Base-by-base conservation (phyloP, 2,797 vertebrate genomes). In the Neomorphus geoffroyi region DNA sequence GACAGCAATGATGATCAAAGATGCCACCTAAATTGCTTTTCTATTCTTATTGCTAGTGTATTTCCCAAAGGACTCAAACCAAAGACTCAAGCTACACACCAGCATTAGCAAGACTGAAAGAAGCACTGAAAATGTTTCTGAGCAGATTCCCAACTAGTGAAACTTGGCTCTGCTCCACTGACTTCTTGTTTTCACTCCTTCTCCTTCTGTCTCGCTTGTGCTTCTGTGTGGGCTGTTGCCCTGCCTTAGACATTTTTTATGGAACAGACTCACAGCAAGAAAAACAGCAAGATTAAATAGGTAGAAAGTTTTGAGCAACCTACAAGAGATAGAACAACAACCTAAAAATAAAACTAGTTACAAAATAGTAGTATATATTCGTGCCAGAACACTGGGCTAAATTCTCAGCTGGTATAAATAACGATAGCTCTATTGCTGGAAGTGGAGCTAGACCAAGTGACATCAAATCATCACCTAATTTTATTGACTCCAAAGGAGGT, bases 161-260 rank as follows among this genome's bases (percentile, higher is more conserved):
- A 97, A 94, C 86, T 81, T 97, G 96, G 94, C 95, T 92, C 60
- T 64, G 77, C 83, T 95, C 94, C 95, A 94, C 90, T 92, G 90
- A 93, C 94, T 97, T 93, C 94, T 92, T 95, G 94, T 97, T 96
- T 94, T 96, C 95, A 84, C 90, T 93, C 91, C 90, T 96, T 95
- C 93, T 95, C 92, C 92, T 97, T 96, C 96, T 96, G 92, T 96
- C 92, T 97, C 80, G 70, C 90, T 97, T 96, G 80, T 96, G 94
- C 93, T 93, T 94, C 88, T 93, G 91, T 96, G 95, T 94, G 91
- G 96, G 94, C 94, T 94, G 94, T 82, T 96, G 94, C 95, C 94
- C 95, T 96, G 94, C 92, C 96, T 96, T 85, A 90, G 91, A 94
- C 61, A 91, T 92, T 95, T 93, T 90, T 92, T 96, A 86, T 96